phyloP scores from a whole-genome alignment of 1,140 invertebrate species.

The Eubasilissa regina region DNA sequence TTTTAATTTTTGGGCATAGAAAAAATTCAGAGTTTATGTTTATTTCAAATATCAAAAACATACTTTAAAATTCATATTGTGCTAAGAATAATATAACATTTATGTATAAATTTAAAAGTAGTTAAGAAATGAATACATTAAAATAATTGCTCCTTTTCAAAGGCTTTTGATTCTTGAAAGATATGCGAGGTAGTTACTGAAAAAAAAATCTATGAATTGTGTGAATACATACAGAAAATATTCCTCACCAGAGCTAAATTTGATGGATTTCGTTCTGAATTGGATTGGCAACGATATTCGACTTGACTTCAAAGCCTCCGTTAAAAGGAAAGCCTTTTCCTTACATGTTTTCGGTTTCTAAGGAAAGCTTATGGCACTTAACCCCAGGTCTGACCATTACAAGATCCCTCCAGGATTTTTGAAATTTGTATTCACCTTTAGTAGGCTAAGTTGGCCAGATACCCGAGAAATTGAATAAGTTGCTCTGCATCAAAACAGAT shows the following conservation, averaged over 20 bases:
- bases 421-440: constrained; percentile 49
- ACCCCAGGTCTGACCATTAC: constrained; percentile 35
- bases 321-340: constrained; percentile 37
- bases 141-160: not conserved
- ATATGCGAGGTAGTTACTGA: not conserved
- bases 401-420: constrained; percentile 22
- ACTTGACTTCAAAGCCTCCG: constrained; percentile 30
- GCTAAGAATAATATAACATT: not conserved
- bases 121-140: not conserved
- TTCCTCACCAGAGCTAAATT: constrained; percentile 19
- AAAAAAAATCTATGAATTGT: constrained; percentile 1
- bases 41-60: no score
- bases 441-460: constrained; percentile 47
- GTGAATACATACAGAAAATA: constrained; percentile 30
- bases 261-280: constrained; percentile 41
- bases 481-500: no score
- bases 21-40: no score
- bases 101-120: not conserved
- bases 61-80: no score
- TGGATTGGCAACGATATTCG: constrained; percentile 42
- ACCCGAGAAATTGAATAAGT: constrained; percentile 53
- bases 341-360: constrained; percentile 37
- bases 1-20: no score
- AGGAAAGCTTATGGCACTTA: constrained; percentile 46
- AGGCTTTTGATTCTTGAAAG: not conserved